A percentile compares a stretch with the other conserved stretches of the same genome.
These are phyloP conservation scores for Liparis tanakae DNA, from an alignment of 2,797 vertebrate genomes.

Conservation along the genomic window DNA sequence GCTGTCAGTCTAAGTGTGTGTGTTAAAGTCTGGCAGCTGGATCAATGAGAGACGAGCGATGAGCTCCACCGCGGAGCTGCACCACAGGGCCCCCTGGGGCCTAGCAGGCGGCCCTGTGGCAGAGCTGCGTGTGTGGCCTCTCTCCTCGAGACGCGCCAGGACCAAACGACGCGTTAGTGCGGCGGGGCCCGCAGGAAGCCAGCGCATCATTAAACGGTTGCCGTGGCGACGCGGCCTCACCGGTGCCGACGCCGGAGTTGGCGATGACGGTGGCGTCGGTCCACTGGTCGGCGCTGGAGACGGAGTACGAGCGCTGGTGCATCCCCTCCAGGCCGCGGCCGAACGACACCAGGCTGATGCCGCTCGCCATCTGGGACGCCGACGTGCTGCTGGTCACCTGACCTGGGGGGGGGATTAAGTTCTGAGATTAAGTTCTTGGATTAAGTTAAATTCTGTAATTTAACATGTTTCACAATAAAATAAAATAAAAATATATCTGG, in stretches of 20 bases:
- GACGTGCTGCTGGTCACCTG: constrained; percentile 91
- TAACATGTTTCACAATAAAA: not conserved
- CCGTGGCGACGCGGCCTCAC: constrained; percentile 62
- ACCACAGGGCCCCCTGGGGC: constrained; percentile 2
- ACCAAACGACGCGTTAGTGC: not conserved
- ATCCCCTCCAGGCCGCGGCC: constrained; percentile 87
- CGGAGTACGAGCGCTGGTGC: constrained; percentile 97
- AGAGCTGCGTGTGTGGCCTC: constrained; percentile 26
- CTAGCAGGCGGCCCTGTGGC: not conserved
- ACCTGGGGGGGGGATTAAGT: constrained; percentile 81
- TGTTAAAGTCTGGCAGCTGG: constrained; percentile 82
- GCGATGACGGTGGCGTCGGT: constrained; percentile 95
- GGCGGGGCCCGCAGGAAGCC: not conserved
- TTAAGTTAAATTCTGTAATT: too few relatives aligned
- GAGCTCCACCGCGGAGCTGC: constrained; percentile 46
- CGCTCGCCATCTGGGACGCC: constrained; percentile 92
- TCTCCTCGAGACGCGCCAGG: not conserved
- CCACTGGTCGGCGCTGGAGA: constrained; percentile 99
- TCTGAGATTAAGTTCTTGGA: too few relatives aligned
- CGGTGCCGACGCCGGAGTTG: constrained; percentile 96
- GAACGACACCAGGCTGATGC: constrained; percentile 92
- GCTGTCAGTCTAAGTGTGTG: not conserved
- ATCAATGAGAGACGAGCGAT: constrained; percentile 86
- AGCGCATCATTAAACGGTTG: not conserved
- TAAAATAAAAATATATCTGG: not conserved